Base-by-base conservation (phyloP, 2,113 vertebrate genomes). In the Diadophis punctatus region DNA sequence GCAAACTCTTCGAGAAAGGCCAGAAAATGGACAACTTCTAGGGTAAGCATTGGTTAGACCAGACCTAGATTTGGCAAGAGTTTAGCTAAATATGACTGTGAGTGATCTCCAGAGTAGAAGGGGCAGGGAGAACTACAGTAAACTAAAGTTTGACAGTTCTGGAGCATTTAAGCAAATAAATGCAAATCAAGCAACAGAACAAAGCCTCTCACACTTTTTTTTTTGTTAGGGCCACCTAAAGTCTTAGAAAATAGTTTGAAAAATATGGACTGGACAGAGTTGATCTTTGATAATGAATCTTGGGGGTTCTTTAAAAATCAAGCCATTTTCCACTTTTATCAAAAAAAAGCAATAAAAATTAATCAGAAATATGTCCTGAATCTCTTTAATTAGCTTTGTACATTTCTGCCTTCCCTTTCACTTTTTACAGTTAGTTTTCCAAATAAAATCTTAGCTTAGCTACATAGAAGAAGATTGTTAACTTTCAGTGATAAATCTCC, bases 401-500 rank as follows among this genome's bases (percentile, higher is more conserved):
- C 74, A 93, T 53, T 96, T 91, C 16, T 90, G 90, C 20, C 1
- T 85, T 30, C 43, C 4, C 22, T 34, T 91, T 96, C 91, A 74
- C 91, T 87, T 10, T 90, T 95, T 96, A 95, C 94, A 97, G 88
- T 18, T 95, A 94, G 94, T 94, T 88, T 95, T 91, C 94, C 89
- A 87, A 93, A 94, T 92, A 96, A 93, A 90, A 90, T 88, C 88
- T 94, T 86, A 93, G 51, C 91, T 88, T 92, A 96, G 86, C 90
- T 93, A 92, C 88, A 96, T 92, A 80, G 91, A 87, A 74, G 95
- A 96, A 91, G 93, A 96, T 94, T 93, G 95, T 87, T 96, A 85
- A 92, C 93, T 95, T 92, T 91, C 95, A 97, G 95, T 94, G 95
- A 96, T 96, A 97, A 95, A 88, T 96, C 96, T 97, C 97, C 95